Conservation (phyloP, 2,888 invertebrate genomes). For the Eristalis arbustorum region DNA sequence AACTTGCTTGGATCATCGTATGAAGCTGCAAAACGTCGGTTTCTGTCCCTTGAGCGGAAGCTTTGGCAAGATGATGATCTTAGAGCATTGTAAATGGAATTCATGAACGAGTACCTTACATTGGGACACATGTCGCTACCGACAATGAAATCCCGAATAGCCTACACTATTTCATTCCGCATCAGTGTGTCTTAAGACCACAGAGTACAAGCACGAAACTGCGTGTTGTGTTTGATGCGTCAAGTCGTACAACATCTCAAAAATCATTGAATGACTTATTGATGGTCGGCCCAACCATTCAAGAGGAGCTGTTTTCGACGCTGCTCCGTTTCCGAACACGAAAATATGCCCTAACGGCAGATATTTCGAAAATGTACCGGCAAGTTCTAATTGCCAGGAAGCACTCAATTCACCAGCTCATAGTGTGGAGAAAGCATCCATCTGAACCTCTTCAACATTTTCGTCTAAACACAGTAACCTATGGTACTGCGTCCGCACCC, state of each 20-base stretch:
- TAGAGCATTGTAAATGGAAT: too few relatives aligned
- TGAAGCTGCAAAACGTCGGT: too few relatives aligned
- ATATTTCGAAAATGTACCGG: slow-evolving; percentile 4
- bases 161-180: neutral
- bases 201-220: slow-evolving; percentile 7
- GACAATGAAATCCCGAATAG: neutral
- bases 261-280: neutral
- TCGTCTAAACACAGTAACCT: too few relatives aligned
- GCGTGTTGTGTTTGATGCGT: neutral
- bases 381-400: neutral
- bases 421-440: neutral
- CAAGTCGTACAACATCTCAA: neutral
- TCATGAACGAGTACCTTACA: too few relatives aligned
- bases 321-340: slow-evolving; percentile 18
- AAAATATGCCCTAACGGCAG: neutral
- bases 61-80: too few relatives aligned
- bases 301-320: slow-evolving; percentile 24
- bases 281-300: slow-evolving; percentile 18
- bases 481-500: neutral
- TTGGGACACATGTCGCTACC: too few relatives aligned
- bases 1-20: too few relatives aligned
- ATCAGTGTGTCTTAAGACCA: neutral
- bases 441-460: neutral
- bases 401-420: neutral
- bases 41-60: too few relatives aligned